Evolutionary conservation across 1,140 invertebrate genomes (phyloP).

Genomic region (Andricus grossulariae): DNA sequence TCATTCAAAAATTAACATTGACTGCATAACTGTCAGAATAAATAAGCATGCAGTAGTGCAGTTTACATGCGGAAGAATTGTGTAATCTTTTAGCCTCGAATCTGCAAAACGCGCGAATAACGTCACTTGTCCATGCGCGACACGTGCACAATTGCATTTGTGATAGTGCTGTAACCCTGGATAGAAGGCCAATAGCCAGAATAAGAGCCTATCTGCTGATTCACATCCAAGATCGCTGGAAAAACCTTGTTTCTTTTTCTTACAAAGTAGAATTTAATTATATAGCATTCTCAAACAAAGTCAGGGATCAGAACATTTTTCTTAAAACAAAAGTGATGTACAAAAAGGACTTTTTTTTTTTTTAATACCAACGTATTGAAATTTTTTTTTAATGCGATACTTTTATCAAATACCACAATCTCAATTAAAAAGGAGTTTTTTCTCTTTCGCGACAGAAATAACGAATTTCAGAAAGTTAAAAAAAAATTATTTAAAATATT

Average conservation of each 20-base stretch:
- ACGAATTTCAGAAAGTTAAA: too few relatives aligned
- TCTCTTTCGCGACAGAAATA: too few relatives aligned
- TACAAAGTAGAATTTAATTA: neutral
- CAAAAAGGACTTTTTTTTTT: too few relatives aligned
- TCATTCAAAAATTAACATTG: neutral
- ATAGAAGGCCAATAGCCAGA: slow-evolving; percentile 29
- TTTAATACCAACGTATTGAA: too few relatives aligned
- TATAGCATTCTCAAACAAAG: neutral
- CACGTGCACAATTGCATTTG: slow-evolving; percentile 21
- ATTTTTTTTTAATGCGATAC: too few relatives aligned
- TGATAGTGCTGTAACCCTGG: slow-evolving; percentile 19
- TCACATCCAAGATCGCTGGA: slow-evolving; percentile 2
- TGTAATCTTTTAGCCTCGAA: slow-evolving; percentile 28
- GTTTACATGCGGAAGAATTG: slow-evolving; percentile 20
- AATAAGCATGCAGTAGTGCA: neutral
- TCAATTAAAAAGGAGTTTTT: too few relatives aligned
- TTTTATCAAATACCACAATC: too few relatives aligned
- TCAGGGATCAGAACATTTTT: too few relatives aligned
- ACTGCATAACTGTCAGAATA: neutral
- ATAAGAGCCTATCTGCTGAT: slow-evolving; percentile 28
- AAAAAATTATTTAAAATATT: too few relatives aligned
- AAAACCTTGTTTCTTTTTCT: neutral
- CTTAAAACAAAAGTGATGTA: too few relatives aligned
- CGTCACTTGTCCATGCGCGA: slow-evolving; percentile 15
- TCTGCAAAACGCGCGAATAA: slow-evolving; percentile 14